Base-by-base conservation (phyloP, 2,888 invertebrate genomes). In the Myopa tessellatipennis region DNA sequence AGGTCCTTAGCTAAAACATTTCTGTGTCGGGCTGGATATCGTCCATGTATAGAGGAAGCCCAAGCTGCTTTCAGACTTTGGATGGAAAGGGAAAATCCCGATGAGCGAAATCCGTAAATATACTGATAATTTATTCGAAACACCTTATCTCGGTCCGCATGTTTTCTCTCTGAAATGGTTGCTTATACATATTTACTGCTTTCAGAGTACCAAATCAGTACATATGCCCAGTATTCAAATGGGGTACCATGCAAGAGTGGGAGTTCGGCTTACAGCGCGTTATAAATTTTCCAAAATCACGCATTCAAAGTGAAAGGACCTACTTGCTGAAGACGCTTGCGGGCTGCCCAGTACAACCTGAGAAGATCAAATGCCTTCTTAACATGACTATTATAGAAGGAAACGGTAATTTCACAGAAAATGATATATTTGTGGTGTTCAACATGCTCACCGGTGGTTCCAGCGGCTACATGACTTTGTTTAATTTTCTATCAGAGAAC, bases 181-280 rank as follows among this genome's bases (percentile, higher is more conserved):
- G 4, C 10, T 75, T 73, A 36, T 34, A 61, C 69, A 55, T 60
- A 18, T 52, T 78, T 38, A 12, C 10, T 4, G 4, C 65, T 77
- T 81, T 0, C 87, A 95, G 95, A 7, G 92, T 95, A 71, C 91
- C 94, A 26, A 94, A 94, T 87, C 93, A 93, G 85, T 94, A 92
- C 87, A 92, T 95, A 80, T 95, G 95, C 80, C 94, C 95, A 1
- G 94, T 95, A 0, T 95, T 95, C 88, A 93, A 93, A 88, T 95
- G 94, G 93, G 95, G 95, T 0, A 92, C 93, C 0, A 91, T 91
- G 82, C 92, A 94, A 67, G 95, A 95, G 87, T 96, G 95, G 95
- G 93, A 95, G 81, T 95, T 95, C 82, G 95, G 95, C 55, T 90
- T 96, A 0, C 92, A 95, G 81, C 91, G 95, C 12, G 92, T 95